Percentiles rank a stretch among this genome's conserved stretches.
These are phyloP conservation scores for Phoeniculus purpureus DNA, from an alignment of 2,797 vertebrate genomes.

Conservation along the genomic window DNA sequence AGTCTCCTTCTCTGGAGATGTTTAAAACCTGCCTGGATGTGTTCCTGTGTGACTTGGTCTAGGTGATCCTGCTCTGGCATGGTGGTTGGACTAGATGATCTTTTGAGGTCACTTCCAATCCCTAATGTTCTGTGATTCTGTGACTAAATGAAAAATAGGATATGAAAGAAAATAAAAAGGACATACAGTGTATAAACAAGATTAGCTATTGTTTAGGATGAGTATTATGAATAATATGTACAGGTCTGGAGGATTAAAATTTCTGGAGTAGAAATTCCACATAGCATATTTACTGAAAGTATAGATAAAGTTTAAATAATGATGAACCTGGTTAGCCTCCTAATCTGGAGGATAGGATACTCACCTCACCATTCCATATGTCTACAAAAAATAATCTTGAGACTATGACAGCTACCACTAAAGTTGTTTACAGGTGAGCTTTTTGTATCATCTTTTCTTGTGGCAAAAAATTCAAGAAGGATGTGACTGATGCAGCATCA, in stretches of 20 bases:
- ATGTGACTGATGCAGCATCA: too few relatives aligned
- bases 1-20: too few relatives aligned
- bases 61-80: too few relatives aligned
- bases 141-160: background rate
- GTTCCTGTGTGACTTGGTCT: too few relatives aligned
- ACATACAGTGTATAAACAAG: background rate
- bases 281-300: background rate
- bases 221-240: background rate
- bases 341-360: background rate
- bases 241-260: background rate
- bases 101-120: too few relatives aligned
- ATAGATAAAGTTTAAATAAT: background rate
- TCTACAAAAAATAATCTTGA: rapidly evolving
- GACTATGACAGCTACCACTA: background rate
- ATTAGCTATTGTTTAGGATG: background rate
- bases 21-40: too few relatives aligned
- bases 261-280: background rate
- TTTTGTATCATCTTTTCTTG: too few relatives aligned
- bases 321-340: background rate
- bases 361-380: background rate
- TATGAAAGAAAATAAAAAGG: background rate
- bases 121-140: too few relatives aligned
- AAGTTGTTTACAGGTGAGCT: background rate
- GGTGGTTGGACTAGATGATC: too few relatives aligned
- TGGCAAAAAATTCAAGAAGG: too few relatives aligned